Evolutionary conservation across 2,113 vertebrate genomes (phyloP).

Genomic region (Halcyon senegalensis): DNA sequence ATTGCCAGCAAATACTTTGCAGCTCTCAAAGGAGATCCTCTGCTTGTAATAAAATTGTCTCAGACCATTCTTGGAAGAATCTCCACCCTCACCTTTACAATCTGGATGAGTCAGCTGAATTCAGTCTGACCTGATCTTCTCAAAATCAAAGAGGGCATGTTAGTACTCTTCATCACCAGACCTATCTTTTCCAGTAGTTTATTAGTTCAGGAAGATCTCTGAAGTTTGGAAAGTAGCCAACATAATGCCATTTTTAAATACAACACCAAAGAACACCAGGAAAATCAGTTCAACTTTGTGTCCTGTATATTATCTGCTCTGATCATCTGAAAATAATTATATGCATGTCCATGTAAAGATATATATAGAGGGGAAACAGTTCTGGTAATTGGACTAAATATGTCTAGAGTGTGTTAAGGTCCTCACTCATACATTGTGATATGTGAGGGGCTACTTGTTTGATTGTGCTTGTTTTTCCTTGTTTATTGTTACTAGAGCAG

Average conservation of each 20-base stretch:
- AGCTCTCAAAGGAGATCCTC: neutral
- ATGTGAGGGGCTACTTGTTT: constrained; percentile 1
- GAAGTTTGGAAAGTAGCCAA: neutral
- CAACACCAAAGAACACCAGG: neutral
- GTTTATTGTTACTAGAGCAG: constrained; percentile 47
- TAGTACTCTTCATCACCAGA: constrained; percentile 20
- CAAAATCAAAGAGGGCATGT: neutral
- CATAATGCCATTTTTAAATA: neutral
- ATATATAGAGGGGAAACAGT: neutral
- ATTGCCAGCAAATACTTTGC: neutral
- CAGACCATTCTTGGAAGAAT: neutral
- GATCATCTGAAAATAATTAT: constrained; percentile 1
- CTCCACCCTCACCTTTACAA: neutral
- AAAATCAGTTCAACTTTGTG: neutral
- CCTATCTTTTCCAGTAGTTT: constrained; percentile 4
- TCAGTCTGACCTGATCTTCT: neutral
- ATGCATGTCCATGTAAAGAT: neutral
- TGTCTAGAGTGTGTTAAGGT: neutral
- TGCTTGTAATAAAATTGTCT: neutral
- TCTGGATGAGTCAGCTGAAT: neutral
- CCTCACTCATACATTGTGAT: neutral
- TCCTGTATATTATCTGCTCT: neutral
- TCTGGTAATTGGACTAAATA: neutral
- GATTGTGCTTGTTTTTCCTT: constrained; percentile 2
- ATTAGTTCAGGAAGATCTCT: constrained; percentile 13